Evolutionary conservation across 2,888 invertebrate species (phyloP), one percentile per base, ranked within the genome.

Genomic region (Agriotes lineatus): DNA sequence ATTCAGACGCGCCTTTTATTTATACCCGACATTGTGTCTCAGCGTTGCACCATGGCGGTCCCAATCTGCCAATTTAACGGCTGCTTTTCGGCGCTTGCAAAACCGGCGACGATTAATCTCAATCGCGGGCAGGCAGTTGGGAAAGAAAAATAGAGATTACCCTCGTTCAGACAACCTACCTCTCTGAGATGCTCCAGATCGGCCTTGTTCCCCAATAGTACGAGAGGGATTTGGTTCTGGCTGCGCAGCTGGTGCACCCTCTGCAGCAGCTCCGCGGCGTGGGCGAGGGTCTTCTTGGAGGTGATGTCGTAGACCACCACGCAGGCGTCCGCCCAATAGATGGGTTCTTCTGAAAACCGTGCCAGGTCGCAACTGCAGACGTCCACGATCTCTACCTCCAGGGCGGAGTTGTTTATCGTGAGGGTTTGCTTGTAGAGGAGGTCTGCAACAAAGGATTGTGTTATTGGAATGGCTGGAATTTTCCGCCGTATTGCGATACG

Each of bases 291-390:
- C 74, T 86, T 87, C 71, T 90, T 87, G 77, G 92, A 91, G 6
- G 92, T 93, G 76, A 93, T 91, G 74, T 92, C 91, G 84, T 93
- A 94, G 22, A 93, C 93, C 45, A 93, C 87, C 10, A 93, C 87
- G 78, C 91, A 92, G 0, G 92, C 93, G 80, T 93, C 93, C 1
- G 93, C 92, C 92, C 93, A 92, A 81, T 91, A 90, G 64, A 93
- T 90, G 85, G 88, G 87, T 74, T 88, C 87, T 76, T 84, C 83
- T 4, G 86, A 87, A 74, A 87, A 86, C 19, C 84, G 77, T 72
- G 90, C 90, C 75, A 90, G 89, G 72, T 90, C 90, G 74, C 92
- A 92, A 72, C 91, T 91, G 75, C 92, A 93, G 60, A 93, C 91
- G 83, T 93, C 93, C 70, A 93, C 91, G 71, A 93, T 92, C 85